These are phyloP conservation scores for Ganaspis brasiliensis DNA, from an alignment of 2,888 invertebrate genomes.

Conservation along the genomic window DNA sequence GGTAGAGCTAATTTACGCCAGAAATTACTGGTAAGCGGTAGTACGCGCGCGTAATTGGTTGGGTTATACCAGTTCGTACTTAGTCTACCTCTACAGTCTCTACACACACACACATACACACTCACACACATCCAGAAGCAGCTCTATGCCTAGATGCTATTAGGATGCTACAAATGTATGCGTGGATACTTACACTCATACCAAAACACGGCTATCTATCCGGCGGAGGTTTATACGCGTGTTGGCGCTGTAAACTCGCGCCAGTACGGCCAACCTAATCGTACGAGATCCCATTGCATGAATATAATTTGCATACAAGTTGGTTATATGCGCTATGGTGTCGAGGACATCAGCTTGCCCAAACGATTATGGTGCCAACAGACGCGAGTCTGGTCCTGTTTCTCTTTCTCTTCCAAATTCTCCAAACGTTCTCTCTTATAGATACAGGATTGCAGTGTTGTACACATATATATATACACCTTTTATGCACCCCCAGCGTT, in stretches of 20 bases:
- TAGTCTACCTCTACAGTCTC: slow-evolving; percentile 12
- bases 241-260: slow-evolving; percentile 79
- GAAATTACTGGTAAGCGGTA: slow-evolving; percentile 72
- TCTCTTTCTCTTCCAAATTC: slow-evolving; percentile 57
- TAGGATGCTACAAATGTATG: neutral
- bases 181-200: slow-evolving; percentile 67
- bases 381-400: slow-evolving; percentile 70
- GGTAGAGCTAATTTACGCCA: slow-evolving; percentile 67
- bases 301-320: slow-evolving; percentile 81
- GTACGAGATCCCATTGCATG: slow-evolving; percentile 79
- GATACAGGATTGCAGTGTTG: slow-evolving; percentile 58
- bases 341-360: slow-evolving; percentile 78
- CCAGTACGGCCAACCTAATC: slow-evolving; percentile 77
- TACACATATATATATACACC: slow-evolving; percentile 51
- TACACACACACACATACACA: no score
- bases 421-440: slow-evolving; percentile 44
- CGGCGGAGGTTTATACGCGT: slow-evolving; percentile 79
- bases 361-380: slow-evolving; percentile 80
- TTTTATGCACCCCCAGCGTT: slow-evolving; percentile 68
- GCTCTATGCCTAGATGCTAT: neutral
- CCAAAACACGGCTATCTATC: slow-evolving; percentile 76
- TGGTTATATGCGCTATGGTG: slow-evolving; percentile 72
- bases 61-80: slow-evolving; percentile 50
- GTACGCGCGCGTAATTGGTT: slow-evolving; percentile 70
- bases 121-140: slow-evolving; percentile 36